Evolutionary conservation across 1,140 invertebrate species (phyloP).

Genomic region (Teleopsis dalmanni): DNA sequence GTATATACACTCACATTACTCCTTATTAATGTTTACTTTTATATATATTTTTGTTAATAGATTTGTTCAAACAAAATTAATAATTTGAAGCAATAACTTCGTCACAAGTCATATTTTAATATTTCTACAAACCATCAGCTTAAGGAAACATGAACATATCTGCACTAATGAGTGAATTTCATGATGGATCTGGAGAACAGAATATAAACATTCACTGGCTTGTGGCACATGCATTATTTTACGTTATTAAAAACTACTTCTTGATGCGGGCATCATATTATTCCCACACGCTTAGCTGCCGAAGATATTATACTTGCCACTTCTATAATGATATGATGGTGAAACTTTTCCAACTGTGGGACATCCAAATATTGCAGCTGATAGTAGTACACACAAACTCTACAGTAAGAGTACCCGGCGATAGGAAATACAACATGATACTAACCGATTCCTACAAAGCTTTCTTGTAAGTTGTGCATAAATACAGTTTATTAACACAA

Average conservation of each 20-base stretch:
- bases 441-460: conserved; percentile 30
- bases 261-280: conserved; percentile 23
- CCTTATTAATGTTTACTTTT: no score
- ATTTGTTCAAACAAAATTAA: no score
- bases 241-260: conserved; percentile 29
- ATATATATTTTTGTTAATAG: no score
- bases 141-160: conserved; percentile 4
- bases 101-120: no score
- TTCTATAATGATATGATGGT: conserved; percentile 35
- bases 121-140: no score
- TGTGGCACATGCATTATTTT: conserved; percentile 25
- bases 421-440: conserved; percentile 27
- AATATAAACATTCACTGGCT: conserved; percentile 16
- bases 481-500: background rate
- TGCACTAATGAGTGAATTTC: background rate
- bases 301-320: conserved; percentile 24
- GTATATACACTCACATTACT: no score
- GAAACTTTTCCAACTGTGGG: conserved; percentile 26
- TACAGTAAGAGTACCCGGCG: conserved; percentile 11
- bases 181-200: background rate
- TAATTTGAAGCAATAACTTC: no score
- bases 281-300: conserved; percentile 26
- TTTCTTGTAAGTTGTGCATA: conserved; percentile 18
- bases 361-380: conserved; percentile 25
- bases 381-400: conserved; percentile 19